Base-by-base conservation (phyloP, 2,888 invertebrate species). In the Crematogaster levior region DNA sequence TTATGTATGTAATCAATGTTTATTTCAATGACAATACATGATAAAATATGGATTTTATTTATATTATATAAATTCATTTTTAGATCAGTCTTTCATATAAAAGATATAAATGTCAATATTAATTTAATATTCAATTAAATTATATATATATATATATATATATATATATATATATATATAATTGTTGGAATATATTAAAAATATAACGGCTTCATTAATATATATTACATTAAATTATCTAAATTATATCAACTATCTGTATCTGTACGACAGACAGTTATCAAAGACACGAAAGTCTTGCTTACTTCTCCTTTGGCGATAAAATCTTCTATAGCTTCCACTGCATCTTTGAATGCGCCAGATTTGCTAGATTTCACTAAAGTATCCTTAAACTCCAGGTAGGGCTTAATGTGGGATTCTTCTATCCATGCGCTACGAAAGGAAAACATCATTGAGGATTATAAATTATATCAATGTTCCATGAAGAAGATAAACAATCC, bases 341-440 rank as follows among this genome's bases (percentile, higher is more conserved):
- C 96, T 0, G 98, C 98, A 86, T 97, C 97, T 93, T 97, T 97
- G 93, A 98, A 98, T 9, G 96, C 96, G 0, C 96, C 95, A 0
- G 97, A 96, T 95, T 98, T 98, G 94, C 96, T 97, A 0, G 97
- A 96, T 93, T 97, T 97, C 75, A 96, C 95, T 83, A 98, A 95
- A 91, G 97, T 96, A 37, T 97, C 97, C 94, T 98, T 98, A 94
- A 96, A 97, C 84, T 97, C 96, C 18, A 96, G 96, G 94, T 98
- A 99, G 0, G 97, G 97, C 94, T 97, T 97, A 74, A 99, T 97
- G 92, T 97, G 97, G 86, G 96, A 96, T 88, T 97, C 97, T 93
- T 98, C 98, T 87, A 99, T 98, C 98, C 98, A 99, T 7, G 98
- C 98, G 95, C 98, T 98, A 95, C 75, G 93, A 93, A 85, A 87